Evolutionary conservation across 2,888 invertebrate species (phyloP).

Genomic region (Cyclophora albipunctata): DNA sequence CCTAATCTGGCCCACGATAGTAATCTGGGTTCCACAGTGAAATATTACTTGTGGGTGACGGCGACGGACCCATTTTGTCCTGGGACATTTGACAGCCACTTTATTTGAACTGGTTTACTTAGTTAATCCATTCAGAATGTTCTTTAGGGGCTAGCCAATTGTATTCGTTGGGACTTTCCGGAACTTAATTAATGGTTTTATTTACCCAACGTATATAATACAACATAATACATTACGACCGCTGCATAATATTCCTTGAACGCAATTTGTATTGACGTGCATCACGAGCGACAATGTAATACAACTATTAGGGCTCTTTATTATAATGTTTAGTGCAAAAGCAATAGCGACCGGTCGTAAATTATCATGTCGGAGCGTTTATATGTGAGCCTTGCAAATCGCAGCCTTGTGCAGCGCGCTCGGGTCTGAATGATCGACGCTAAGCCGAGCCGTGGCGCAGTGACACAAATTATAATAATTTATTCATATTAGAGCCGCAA

Average conservation of each 20-base stretch:
- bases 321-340: no score
- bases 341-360: no score
- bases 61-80: conserved; percentile 25
- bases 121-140: conserved; percentile 10
- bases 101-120: conserved; percentile 16
- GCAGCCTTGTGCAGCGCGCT: conserved; percentile 13
- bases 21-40: conserved; percentile 21
- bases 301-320: no score
- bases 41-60: conserved; percentile 24
- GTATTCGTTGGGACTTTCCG: conserved; percentile 4
- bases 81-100: conserved; percentile 22
- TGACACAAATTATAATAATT: conserved; percentile 13
- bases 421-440: conserved; percentile 2
- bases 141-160: conserved; percentile 5
- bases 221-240: neutral
- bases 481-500: neutral
- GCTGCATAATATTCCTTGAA: no score
- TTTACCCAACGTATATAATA: neutral
- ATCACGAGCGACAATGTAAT: no score
- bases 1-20: conserved; percentile 22
- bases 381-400: conserved; percentile 5
- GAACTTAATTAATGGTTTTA: neutral
- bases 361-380: no score
- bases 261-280: no score
- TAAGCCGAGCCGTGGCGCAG: conserved; percentile 11